Base-by-base conservation (phyloP, 2,888 invertebrate genomes). In the Cremastinae sp. region DNA sequence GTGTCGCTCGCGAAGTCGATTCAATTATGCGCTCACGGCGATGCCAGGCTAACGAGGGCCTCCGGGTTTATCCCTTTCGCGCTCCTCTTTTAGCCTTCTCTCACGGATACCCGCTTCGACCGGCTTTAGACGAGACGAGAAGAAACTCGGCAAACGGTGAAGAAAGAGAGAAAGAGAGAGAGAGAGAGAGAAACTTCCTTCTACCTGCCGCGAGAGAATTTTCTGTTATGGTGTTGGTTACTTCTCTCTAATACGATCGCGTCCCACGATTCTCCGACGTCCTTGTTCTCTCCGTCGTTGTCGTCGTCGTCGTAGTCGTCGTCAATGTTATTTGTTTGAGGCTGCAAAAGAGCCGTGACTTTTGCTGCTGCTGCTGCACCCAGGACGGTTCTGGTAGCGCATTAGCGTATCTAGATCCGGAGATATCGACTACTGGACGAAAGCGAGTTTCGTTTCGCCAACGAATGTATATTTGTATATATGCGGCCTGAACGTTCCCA, bases 1-100 rank as follows among this genome's bases (percentile, higher is more conserved):
- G 88, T 89, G 89, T 89, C 88, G 88, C 85, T 87, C 85, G 28
- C 28, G 84, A 84, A 88, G 87, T 87, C 87, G 88, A 88, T 88
- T 89, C 87, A 89, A 89, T 89, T 89, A 89, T 89, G 88, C 88
- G 88, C 88, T 84, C 79, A 80, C 83, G 84, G 87, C 28, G 28
- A 28, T 85, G 85, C 84, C 84, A 84, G 61, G 84, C 85, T 88
- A 88, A 88, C 88, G 88, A 86, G 86, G 85, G 85, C 85, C 75
- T 77, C 78, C 70, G 70, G 70, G 86, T 83, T 86, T 86, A 86
- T 84, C 85, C 86, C 85, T 85, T 86, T 28, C 28, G 28, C 84
- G 82, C 80, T 86, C 85, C 81, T 85, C 81, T 83, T 83, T 81
- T 83, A 84, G 81, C 84, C 83, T 28, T 28, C 28, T 84, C 81